phyloP scores from a whole-genome alignment of 2,888 invertebrate genomes.

The Hedya salicella region DNA sequence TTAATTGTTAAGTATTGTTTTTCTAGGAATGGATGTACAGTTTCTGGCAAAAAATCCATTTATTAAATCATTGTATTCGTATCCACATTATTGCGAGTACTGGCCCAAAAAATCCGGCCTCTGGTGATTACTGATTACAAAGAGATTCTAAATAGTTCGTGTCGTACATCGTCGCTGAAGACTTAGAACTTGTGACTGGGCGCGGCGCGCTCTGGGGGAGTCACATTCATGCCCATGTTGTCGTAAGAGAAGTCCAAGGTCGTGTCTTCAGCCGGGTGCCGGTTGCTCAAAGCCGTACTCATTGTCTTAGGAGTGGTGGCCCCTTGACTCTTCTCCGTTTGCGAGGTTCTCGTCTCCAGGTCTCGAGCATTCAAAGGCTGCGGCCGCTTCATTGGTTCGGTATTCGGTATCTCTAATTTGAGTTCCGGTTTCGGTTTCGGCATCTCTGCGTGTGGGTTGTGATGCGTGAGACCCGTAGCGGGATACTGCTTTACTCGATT shows the following conservation, averaged over 20 bases:
- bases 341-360: conserved; percentile 70
- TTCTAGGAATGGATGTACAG: no score
- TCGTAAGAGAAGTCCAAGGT: conserved; percentile 92
- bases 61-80: no score
- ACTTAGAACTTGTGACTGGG: conserved; percentile 73
- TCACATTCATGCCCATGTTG: conserved; percentile 90
- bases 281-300: conserved; percentile 88
- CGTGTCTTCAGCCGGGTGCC: conserved; percentile 91
- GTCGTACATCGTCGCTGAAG: conserved; percentile 25
- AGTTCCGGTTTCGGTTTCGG: conserved; percentile 74
- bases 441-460: conserved; percentile 79
- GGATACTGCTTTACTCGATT: conserved; percentile 79
- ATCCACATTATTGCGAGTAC: no score
- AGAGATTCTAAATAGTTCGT: conserved; percentile 12
- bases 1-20: no score
- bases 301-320: conserved; percentile 87
- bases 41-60: no score
- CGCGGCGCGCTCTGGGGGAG: conserved; percentile 80
- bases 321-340: conserved; percentile 82
- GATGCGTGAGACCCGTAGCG: conserved; percentile 70
- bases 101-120: no score
- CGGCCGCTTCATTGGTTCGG: conserved; percentile 70
- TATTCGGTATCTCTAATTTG: conserved; percentile 74
- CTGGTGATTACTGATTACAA: neutral
- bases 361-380: conserved; percentile 75